Conservation (phyloP, 2,797 vertebrate genomes). For the Helostoma temminkii region DNA sequence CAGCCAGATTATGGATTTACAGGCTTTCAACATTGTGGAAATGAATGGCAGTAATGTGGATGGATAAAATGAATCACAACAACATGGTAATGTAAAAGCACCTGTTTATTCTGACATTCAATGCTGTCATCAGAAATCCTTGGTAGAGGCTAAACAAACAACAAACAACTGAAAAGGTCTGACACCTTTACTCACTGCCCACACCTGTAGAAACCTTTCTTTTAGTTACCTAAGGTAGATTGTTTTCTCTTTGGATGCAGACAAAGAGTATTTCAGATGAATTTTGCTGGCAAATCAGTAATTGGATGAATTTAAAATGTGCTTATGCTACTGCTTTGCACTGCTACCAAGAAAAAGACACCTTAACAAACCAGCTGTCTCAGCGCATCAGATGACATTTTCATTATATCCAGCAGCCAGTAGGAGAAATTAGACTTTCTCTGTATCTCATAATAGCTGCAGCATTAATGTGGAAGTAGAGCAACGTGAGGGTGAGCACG, state of each 20-base stretch:
- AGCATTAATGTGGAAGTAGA: constrained; percentile 18
- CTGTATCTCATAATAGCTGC: constrained; percentile 64
- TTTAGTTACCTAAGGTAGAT: constrained; percentile 6
- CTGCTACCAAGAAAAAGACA: constrained; percentile 28
- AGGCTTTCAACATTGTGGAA: constrained; percentile 19
- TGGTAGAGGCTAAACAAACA: neutral
- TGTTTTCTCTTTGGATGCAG: constrained; percentile 30
- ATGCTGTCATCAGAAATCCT: neutral
- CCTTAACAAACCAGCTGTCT: constrained; percentile 69
- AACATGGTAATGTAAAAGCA: neutral
- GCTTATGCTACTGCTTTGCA: constrained; percentile 36
- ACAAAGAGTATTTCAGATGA: constrained; percentile 23
- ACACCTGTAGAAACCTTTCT: neutral
- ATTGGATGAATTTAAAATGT: constrained; percentile 46
- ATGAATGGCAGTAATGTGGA: constrained; percentile 22
- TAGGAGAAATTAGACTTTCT: constrained; percentile 58
- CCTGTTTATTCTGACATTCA: constrained; percentile 18
- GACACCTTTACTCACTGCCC: neutral
- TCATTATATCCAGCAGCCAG: constrained; percentile 48
- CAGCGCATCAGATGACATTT: constrained; percentile 74
- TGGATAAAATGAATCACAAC: constrained; percentile 15
- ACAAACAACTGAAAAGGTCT: neutral
- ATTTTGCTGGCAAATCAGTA: constrained; percentile 18
- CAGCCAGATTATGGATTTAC: constrained; percentile 32
- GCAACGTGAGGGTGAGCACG: constrained; percentile 13